Evolutionary conservation across 2,113 vertebrate species (phyloP).

Genomic region (Bagarius yarrelli): DNA sequence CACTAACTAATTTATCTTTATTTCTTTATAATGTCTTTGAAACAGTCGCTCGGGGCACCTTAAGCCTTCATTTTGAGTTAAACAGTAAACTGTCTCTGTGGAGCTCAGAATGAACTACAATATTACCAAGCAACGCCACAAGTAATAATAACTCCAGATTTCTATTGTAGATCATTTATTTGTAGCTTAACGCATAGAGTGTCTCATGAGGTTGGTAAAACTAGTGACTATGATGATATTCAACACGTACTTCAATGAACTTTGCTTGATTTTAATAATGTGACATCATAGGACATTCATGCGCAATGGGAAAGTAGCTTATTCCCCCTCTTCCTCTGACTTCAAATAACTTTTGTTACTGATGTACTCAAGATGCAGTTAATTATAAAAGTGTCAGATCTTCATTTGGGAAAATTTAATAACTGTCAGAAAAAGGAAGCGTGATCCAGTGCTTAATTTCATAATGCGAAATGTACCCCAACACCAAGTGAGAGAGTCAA

Average conservation of each 20-base stretch:
- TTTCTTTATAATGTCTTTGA: neutral
- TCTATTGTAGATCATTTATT: neutral
- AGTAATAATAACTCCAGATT: neutral
- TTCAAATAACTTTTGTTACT: neutral
- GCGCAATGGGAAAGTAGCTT: neutral
- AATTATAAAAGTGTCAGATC: neutral
- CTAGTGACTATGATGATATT: neutral
- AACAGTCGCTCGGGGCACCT: neutral
- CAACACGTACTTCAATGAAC: neutral
- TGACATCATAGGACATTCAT: neutral
- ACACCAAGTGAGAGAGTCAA: neutral
- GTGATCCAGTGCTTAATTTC: neutral
- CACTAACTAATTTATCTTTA: neutral
- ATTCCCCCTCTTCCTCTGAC: neutral
- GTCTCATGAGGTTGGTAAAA: neutral
- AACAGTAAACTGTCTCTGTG: neutral
- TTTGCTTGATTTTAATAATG: neutral
- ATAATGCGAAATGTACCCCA: neutral
- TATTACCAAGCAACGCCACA: neutral
- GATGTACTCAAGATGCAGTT: neutral
- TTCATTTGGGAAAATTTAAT: neutral
- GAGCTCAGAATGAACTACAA: neutral
- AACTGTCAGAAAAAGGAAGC: neutral
- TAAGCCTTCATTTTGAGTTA: neutral
- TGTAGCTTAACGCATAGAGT: neutral